phyloP scores from a whole-genome alignment of 2,113 vertebrate species.

The Hepsetus odoe region DNA sequence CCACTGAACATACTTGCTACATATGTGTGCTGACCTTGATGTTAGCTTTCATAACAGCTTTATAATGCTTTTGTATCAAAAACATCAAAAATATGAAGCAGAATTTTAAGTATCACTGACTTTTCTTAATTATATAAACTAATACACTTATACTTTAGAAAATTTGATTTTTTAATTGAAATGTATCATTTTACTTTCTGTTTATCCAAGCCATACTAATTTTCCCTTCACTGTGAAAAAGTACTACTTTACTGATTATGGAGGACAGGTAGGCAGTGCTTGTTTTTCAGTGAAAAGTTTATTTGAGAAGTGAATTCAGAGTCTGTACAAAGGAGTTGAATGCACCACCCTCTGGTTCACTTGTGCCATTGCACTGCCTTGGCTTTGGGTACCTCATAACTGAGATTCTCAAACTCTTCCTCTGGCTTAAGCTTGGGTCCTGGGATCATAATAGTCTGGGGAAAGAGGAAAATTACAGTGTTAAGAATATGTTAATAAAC shows the following conservation, averaged over 20 bases:
- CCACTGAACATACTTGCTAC: too few relatives aligned
- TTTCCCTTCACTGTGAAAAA: background rate
- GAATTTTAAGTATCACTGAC: too few relatives aligned
- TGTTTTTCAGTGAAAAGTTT: slow-evolving; percentile 24
- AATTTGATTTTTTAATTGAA: background rate
- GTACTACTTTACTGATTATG: background rate
- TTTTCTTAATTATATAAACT: too few relatives aligned
- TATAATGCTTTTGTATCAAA: too few relatives aligned
- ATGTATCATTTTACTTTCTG: background rate
- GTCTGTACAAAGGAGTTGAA: slow-evolving; percentile 30
- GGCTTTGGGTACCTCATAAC: slow-evolving; percentile 65
- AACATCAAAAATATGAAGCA: too few relatives aligned
- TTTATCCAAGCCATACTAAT: background rate
- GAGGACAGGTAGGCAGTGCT: background rate
- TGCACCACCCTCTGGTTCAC: slow-evolving; percentile 49
- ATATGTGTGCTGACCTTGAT: too few relatives aligned
- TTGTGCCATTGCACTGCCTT: slow-evolving; percentile 67
- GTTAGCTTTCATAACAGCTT: too few relatives aligned
- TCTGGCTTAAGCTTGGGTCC: slow-evolving; percentile 77
- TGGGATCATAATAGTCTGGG: slow-evolving; percentile 88
- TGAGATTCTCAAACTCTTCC: slow-evolving; percentile 74
- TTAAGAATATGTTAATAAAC: background rate
- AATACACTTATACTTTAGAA: too few relatives aligned
- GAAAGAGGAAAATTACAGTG: background rate
- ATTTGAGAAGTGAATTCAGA: slow-evolving; percentile 29